Percentiles rank a stretch among this genome's conserved stretches.
phyloP scores from a whole-genome alignment of 2,797 vertebrate species.

The Nasua narica region DNA sequence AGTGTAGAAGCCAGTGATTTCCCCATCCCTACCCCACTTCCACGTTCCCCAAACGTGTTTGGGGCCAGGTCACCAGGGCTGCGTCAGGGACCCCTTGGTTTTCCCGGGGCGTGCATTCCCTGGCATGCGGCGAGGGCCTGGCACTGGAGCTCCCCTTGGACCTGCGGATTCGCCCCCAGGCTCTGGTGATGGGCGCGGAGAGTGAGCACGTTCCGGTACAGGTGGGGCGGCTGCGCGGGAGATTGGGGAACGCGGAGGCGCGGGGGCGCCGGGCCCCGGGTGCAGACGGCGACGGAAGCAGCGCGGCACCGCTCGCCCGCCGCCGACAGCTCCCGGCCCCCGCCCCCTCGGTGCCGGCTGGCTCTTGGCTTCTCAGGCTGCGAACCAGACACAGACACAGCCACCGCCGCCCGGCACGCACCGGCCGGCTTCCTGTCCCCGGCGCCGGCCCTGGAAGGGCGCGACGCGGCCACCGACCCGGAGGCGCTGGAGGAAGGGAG shows the following conservation, averaged over 20 bases:
- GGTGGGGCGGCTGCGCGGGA: not conserved
- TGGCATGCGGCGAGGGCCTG: not conserved
- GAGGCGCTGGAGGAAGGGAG: not conserved
- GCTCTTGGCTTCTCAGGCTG: not conserved
- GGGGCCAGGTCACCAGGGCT: not conserved
- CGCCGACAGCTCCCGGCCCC: not conserved
- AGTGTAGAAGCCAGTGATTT: rapidly evolving
- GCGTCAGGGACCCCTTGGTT: not conserved
- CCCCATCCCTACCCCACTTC: not conserved
- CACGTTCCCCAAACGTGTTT: not conserved
- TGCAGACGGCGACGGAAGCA: not conserved
- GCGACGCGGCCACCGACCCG: not conserved
- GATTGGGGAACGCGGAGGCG: not conserved
- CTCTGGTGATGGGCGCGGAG: rapidly evolving
- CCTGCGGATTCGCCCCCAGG: not conserved
- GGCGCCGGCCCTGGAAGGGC: not conserved
- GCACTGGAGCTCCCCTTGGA: rapidly evolving
- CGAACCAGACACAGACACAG: not conserved
- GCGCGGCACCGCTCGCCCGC: not conserved
- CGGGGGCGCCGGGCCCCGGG: not conserved
- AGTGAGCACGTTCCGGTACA: not conserved
- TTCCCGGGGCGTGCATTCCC: not conserved
- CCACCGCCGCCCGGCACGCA: not conserved
- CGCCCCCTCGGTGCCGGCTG: not conserved
- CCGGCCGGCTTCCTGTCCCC: not conserved